Base-by-base conservation (phyloP, 2,113 vertebrate genomes). In the Oxyura jamaicensis region DNA sequence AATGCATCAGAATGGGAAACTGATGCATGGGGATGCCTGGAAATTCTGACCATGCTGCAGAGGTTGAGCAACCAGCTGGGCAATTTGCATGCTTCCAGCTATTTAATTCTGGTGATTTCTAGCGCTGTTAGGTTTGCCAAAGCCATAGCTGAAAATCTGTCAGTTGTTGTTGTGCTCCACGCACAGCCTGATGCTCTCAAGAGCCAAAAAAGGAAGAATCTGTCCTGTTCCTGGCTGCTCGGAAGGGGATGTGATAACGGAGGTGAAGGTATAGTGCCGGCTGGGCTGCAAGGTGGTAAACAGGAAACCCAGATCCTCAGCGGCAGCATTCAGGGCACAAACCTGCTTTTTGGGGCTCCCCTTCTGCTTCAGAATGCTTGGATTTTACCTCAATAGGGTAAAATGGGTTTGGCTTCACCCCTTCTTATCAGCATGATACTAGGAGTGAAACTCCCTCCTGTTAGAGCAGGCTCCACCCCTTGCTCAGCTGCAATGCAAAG, bases 171-270 rank as follows among this genome's bases (percentile, higher is more conserved):
- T 7, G 63, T 44, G 65, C 58, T 50, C 71, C 65, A 3, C 14
- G 15, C 36, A 0, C 59, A 86, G 67, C 86, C 65, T 0, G 3
- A 6, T 0, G 13, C 81, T 71, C 60, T 46, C 1, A 3, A 96
- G 33, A 72, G 81, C 98, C 98, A 97, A 97, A 98, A 97, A 97
- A 97, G 97, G 98, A 97, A 97, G 95, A 85, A 68, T 44, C 50
- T 86, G 83, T 78, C 94, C 95, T 95, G 77, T 97, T 92, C 72
- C 82, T 91, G 6, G 0, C 62, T 29, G 29, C 75, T 69, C 46
- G 69, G 97, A 97, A 98, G 94, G 83, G 97, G 98, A 98, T 97
- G 95, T 97, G 98, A 95, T 88, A 94, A 97, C 93, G 48, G 95
- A 95, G 75, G 81, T 10, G 26, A 95, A 88, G 95, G 89, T 93